Evolutionary conservation across 2,888 invertebrate species (phyloP), one percentile per base, ranked within the genome.

Genomic region (Pandemis heparana): DNA sequence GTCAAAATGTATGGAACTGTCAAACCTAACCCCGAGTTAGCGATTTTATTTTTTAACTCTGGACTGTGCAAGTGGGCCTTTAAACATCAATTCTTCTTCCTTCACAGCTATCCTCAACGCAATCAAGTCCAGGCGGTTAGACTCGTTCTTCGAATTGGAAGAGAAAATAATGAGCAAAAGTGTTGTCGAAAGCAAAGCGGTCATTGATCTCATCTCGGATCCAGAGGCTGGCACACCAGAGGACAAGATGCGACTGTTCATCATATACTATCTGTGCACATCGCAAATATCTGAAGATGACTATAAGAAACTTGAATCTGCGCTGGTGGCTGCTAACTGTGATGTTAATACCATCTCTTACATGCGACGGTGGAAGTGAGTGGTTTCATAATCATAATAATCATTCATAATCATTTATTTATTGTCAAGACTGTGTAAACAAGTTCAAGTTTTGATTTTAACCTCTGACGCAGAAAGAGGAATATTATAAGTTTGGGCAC

Each of bases 121-220:
- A 67, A 98, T 98, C 62, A 98, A 99, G 94, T 96, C 96, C 0
- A 95, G 99, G 69, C 97, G 99, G 79, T 92, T 99, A 67, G 99
- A 99, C 88, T 98, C 98, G 0, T 98, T 98, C 86, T 99, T 99
- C 87, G 99, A 99, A 91, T 95, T 98, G 75, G 99, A 99, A 94
- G 99, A 99, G 87, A 99, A 99, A 90, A 97, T 99, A 63, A 98
- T 99, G 98, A 98, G 97, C 66, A 97, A 97, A 92, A 96, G 96
- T 5, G 91, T 97, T 74, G 88, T 94, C 0, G 95, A 95, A 77
- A 98, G 98, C 85, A 97, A 97, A 87, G 96, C 97, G 38, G 94
- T 99, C n/a, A 90, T 98, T 85, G 99, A 99, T 80, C 95, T 99
- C 53, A 95, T 99, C 74, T 95, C 96, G 14, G 99, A 99, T 89